These are phyloP conservation scores for Cinclus mexicanus DNA, from an alignment of 2,113 vertebrate genomes.

Conservation along the genomic window DNA sequence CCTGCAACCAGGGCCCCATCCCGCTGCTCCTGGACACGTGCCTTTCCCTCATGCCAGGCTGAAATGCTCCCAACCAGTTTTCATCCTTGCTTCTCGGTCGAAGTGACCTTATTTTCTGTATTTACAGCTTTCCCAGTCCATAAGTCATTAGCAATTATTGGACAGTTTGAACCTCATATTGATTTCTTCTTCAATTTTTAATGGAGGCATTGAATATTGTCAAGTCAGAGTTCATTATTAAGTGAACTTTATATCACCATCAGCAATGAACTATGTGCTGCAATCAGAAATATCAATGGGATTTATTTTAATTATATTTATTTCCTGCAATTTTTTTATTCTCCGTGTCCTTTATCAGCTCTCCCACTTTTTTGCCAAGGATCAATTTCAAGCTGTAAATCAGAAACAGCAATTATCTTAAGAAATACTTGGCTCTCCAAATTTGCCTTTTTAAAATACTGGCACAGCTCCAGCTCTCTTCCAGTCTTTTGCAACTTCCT, in stretches of 20 bases:
- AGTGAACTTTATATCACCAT: not conserved
- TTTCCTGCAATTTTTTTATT: conserved; percentile 48
- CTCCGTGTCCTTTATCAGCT: conserved; percentile 6
- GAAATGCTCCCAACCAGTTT: not conserved
- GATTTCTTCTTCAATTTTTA: conserved; percentile 32
- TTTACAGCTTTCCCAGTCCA: not conserved
- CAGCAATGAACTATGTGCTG: not conserved
- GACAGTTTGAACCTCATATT: not conserved
- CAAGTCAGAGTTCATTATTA: not conserved
- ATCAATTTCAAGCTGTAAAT: conserved; percentile 45
- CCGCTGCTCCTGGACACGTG: rapidly evolving
- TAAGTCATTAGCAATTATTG: not conserved
- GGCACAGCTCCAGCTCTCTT: not conserved
- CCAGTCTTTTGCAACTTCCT: not conserved
- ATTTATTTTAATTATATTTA: conserved; percentile 52
- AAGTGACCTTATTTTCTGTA: not conserved
- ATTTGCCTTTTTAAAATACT: not conserved
- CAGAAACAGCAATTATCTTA: not conserved
- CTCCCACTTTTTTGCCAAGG: conserved; percentile 5
- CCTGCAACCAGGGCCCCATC: not conserved
- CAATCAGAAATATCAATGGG: conserved; percentile 17
- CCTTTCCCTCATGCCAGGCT: not conserved
- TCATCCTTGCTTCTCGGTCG: not conserved
- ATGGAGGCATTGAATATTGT: not conserved
- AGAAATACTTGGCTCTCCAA: not conserved